Conservation (phyloP, 2,797 vertebrate genomes). For the Paramormyrops hopkinsi region DNA sequence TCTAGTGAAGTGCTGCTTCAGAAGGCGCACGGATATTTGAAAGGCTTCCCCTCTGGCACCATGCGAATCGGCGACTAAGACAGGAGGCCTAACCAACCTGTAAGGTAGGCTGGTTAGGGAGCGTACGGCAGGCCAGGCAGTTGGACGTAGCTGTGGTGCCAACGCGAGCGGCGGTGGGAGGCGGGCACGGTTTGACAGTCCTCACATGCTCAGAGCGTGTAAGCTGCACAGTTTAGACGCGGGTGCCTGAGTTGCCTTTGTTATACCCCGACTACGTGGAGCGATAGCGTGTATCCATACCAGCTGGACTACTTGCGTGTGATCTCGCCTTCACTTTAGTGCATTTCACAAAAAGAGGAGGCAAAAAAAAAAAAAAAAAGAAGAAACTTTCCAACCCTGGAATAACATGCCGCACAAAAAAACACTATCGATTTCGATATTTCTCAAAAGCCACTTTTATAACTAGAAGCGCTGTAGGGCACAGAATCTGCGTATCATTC, state of each 20-base stretch:
- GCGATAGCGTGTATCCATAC: not conserved
- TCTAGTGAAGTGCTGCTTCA: not conserved
- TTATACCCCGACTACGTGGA: not conserved
- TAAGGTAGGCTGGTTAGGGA: not conserved
- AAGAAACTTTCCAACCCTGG: not conserved
- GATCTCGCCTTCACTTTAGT: not conserved
- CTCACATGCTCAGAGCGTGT: not conserved
- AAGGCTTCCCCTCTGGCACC: not conserved
- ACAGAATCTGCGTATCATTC: not conserved
- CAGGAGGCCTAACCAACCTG: not conserved
- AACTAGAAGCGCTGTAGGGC: not conserved
- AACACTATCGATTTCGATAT: not conserved
- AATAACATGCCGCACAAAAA: not conserved
- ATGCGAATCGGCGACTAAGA: not conserved
- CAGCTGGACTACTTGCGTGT: not conserved
- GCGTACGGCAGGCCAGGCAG: not conserved
- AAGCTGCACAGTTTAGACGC: not conserved
- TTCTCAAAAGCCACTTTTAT: conserved; percentile 8
- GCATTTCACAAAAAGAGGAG: not conserved
- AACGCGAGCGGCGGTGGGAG: not conserved
- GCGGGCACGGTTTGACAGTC: not conserved
- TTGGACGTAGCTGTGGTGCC: not conserved
- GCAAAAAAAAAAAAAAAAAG: not conserved
- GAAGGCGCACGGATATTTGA: not conserved
- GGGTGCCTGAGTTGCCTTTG: not conserved